Evolutionary conservation across 1,140 invertebrate species (phyloP).

Genomic region (Drosophila ogumai): DNA sequence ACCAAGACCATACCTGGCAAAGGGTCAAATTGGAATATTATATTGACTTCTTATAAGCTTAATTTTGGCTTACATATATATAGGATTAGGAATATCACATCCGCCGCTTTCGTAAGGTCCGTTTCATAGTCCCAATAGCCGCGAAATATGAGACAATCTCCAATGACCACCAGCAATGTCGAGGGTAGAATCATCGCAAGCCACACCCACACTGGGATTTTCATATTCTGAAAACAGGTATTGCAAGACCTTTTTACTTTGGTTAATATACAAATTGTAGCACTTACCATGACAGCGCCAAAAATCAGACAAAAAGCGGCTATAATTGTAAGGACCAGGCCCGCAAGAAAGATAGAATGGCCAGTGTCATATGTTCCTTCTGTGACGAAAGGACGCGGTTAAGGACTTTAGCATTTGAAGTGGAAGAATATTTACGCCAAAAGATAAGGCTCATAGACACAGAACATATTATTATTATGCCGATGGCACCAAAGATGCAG

Average conservation of each 20-base stretch:
- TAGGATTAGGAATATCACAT: background rate
- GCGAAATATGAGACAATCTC: background rate
- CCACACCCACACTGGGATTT: background rate
- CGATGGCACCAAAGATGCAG: background rate
- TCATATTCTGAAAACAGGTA: background rate
- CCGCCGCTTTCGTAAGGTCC: background rate
- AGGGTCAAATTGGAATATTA: background rate
- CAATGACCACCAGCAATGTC: background rate
- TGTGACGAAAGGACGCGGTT: background rate
- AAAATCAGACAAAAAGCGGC: background rate
- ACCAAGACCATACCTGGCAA: background rate
- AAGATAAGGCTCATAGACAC: background rate
- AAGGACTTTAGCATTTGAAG: background rate
- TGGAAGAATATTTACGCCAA: background rate
- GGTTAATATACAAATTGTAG: background rate
- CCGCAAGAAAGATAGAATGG: background rate
- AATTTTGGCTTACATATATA: background rate
- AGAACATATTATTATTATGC: background rate
- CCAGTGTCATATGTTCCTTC: background rate
- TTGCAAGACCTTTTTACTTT: background rate
- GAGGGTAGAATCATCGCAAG: background rate
- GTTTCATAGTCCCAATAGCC: rapidly evolving
- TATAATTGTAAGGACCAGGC: background rate
- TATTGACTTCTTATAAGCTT: background rate
- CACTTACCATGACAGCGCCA: background rate